phyloP scores from a whole-genome alignment of 2,797 vertebrate genomes.

The Aselliscus stoliczkanus region DNA sequence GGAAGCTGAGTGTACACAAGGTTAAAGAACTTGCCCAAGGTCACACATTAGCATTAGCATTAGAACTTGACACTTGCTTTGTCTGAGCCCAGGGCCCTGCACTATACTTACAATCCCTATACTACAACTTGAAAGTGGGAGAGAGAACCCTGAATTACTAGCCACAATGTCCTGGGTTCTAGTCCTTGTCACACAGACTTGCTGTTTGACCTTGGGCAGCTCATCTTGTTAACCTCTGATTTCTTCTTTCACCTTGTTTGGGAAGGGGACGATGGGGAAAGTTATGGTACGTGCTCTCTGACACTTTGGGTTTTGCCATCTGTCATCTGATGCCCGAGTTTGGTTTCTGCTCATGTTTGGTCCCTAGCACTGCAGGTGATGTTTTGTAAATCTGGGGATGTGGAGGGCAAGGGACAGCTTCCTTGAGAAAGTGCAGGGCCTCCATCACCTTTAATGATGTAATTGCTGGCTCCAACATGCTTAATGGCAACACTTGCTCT shows the following conservation, averaged over 20 bases:
- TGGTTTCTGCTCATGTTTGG: neutral
- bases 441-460: neutral
- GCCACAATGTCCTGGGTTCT: neutral
- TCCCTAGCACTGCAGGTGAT: neutral
- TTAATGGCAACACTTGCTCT: neutral
- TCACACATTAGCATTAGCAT: neutral
- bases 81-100: neutral
- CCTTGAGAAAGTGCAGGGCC: neutral
- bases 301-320: neutral
- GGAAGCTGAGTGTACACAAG: neutral
- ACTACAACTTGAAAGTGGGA: neutral
- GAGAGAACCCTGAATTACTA: neutral
- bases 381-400: neutral
- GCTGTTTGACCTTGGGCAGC: neutral
- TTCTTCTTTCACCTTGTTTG: neutral
- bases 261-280: fast-evolving
- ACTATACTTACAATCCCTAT: neutral
- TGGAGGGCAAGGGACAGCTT: neutral
- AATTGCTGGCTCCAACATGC: neutral
- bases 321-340: neutral
- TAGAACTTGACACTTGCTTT: neutral
- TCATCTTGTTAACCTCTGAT: neutral
- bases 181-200: neutral
- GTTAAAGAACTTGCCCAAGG: neutral
- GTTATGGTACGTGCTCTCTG: neutral